These are phyloP conservation scores for Clostera curtula DNA, from an alignment of 2,888 invertebrate genomes.

Conservation along the genomic window DNA sequence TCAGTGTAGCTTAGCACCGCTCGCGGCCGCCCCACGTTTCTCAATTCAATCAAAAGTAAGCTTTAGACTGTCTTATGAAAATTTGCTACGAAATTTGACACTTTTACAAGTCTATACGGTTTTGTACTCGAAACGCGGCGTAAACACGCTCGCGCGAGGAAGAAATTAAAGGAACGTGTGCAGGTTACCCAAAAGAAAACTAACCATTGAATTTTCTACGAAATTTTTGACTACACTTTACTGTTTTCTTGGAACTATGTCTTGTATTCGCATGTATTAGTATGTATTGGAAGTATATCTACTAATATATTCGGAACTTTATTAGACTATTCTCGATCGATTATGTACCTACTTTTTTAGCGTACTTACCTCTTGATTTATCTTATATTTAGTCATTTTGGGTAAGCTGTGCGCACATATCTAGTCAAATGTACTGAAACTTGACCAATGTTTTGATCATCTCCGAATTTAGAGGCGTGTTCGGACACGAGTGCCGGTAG, in stretches of 20 bases:
- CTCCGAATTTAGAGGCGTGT: slow-evolving; percentile 47
- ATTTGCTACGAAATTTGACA: slow-evolving; percentile 70
- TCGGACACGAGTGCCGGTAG: slow-evolving; percentile 38
- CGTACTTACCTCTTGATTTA: too few species aligned
- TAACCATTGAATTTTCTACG: too few species aligned
- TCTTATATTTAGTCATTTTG: too few species aligned
- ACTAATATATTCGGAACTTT: too few species aligned
- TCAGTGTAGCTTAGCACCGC: too few species aligned
- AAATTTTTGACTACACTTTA: too few species aligned
- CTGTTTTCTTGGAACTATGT: too few species aligned
- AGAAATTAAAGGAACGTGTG: slow-evolving; percentile 32
- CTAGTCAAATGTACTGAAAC: slow-evolving; percentile 68
- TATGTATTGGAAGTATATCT: too few species aligned
- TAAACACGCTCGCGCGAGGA: slow-evolving; percentile 29
- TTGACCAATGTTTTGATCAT: slow-evolving; percentile 60
- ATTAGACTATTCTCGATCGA: too few species aligned
- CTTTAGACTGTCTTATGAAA: slow-evolving; percentile 70
- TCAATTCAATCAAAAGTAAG: slow-evolving; percentile 46
- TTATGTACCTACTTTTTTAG: too few species aligned
- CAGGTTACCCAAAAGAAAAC: too few species aligned
- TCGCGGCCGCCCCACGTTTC: slow-evolving; percentile 25
- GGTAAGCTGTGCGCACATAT: slow-evolving; percentile 51
- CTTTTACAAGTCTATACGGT: slow-evolving; percentile 59
- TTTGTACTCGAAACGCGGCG: slow-evolving; percentile 48
- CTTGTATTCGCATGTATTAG: too few species aligned